These are phyloP conservation scores for Agrotis clavis DNA, from an alignment of 2,888 invertebrate species.

Conservation along the genomic window DNA sequence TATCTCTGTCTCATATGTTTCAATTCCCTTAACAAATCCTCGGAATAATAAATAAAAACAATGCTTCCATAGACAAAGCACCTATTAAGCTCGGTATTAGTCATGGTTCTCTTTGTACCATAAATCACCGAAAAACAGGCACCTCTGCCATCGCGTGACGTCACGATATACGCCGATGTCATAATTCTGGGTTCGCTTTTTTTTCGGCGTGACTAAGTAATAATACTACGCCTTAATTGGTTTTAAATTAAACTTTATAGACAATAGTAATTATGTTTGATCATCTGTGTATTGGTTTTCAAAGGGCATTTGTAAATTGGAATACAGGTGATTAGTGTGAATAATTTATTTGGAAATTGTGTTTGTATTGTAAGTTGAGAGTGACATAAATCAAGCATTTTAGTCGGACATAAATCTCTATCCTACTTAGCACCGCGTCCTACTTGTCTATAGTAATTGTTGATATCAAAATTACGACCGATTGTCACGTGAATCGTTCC, in stretches of 20 bases:
- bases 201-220: constrained; percentile 81
- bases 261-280: constrained; percentile 48
- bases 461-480: constrained; percentile 46
- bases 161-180: constrained; percentile 84
- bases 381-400: not conserved
- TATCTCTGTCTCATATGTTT: constrained; percentile 58
- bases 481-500: constrained; percentile 49
- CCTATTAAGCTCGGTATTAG: constrained; percentile 80
- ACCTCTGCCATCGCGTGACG: constrained; percentile 74
- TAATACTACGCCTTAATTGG: constrained; percentile 80
- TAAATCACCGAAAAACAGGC: constrained; percentile 89
- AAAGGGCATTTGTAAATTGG: constrained; percentile 13
- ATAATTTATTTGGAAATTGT: not conserved
- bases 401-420: not conserved
- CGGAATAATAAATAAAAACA: constrained; percentile 68
- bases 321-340: constrained; percentile 22
- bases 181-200: constrained; percentile 87
- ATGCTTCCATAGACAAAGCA: constrained; percentile 75
- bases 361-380: not conserved
- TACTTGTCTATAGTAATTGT: constrained; percentile 32
- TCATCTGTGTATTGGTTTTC: constrained; percentile 36
- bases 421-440: not conserved
- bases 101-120: constrained; percentile 83
- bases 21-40: constrained; percentile 62
- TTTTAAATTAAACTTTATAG: constrained; percentile 67